Evolutionary conservation across 64 coral and sea anemone species (phyloP).

Genomic region (Porites australiensis): DNA sequence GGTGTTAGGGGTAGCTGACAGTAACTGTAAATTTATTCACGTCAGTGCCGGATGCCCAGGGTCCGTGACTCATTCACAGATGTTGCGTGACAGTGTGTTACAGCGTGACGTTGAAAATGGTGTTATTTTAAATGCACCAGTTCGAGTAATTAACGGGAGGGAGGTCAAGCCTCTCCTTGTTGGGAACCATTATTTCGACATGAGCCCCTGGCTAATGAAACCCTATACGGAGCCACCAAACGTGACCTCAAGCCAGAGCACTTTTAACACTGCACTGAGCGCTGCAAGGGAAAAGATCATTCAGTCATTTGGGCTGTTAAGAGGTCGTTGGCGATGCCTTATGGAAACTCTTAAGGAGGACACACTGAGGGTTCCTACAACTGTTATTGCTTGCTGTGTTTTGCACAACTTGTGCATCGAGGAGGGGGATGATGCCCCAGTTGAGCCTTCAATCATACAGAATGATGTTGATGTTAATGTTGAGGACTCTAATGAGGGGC

Average conservation of each 20-base stretch:
- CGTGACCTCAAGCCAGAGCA: not conserved
- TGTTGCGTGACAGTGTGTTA: constrained; percentile 27
- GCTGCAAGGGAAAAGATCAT: constrained; percentile 25
- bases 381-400: constrained; percentile 63
- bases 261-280: constrained; percentile 31
- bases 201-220: constrained; percentile 56
- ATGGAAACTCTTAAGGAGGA: constrained; percentile 24
- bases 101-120: constrained; percentile 54
- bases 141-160: not conserved
- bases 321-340: constrained; percentile 61
- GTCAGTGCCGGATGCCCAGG: constrained; percentile 58
- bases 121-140: constrained; percentile 25
- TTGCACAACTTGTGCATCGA: constrained; percentile 61
- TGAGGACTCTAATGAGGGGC: not conserved
- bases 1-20: constrained; percentile 39
- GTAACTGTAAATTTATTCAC: constrained; percentile 43
- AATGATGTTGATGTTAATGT: constrained; percentile 6
- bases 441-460: constrained; percentile 7
- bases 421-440: not conserved
- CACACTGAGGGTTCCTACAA: constrained; percentile 29
- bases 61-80: constrained; percentile 1
- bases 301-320: constrained; percentile 46
- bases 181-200: not conserved
- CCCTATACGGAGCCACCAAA: constrained; percentile 15
- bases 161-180: constrained; percentile 42